Evolutionary conservation across 2,113 vertebrate genomes (phyloP).

Genomic region (Hyperopisus bebe): DNA sequence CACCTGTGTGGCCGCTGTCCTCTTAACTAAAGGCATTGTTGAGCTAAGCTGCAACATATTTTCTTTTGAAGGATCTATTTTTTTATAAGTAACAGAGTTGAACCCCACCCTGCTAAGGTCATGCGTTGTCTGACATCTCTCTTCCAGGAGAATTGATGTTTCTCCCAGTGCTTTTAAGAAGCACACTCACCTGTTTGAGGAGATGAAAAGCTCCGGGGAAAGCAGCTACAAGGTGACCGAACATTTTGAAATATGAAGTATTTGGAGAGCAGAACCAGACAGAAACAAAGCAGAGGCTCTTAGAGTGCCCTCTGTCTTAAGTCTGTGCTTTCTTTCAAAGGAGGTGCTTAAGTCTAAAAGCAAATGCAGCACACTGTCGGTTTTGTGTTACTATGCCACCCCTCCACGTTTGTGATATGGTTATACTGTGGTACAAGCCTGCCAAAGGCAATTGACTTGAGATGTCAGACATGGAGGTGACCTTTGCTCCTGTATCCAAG

Average conservation of each 20-base stretch:
- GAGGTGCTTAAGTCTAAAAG: constrained; percentile 83
- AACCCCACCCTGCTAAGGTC: not conserved
- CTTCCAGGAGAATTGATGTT: constrained; percentile 93
- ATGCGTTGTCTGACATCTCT: constrained; percentile 32
- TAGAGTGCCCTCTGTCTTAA: constrained; percentile 87
- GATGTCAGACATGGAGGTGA: constrained; percentile 79
- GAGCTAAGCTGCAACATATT: not conserved
- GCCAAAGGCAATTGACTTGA: constrained; percentile 85
- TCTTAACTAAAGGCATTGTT: not conserved
- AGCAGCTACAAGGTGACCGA: constrained; percentile 96
- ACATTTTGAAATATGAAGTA: constrained; percentile 69
- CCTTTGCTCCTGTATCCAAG: constrained; percentile 87
- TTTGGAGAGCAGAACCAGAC: constrained; percentile 37
- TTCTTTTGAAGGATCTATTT: not conserved
- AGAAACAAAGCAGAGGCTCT: constrained; percentile 33
- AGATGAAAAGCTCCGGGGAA: constrained; percentile 86
- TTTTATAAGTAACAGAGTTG: not conserved
- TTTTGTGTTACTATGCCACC: constrained; percentile 87
- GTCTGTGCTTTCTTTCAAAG: constrained; percentile 86
- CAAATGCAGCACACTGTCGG: constrained; percentile 82
- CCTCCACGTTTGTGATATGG: constrained; percentile 88
- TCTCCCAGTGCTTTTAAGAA: constrained; percentile 99
- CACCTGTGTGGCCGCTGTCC: not conserved
- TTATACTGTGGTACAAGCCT: constrained; percentile 94
- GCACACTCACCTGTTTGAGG: constrained; percentile 91